phyloP scores from a whole-genome alignment of 2,888 invertebrate genomes.

The Uloborus plumipes region DNA sequence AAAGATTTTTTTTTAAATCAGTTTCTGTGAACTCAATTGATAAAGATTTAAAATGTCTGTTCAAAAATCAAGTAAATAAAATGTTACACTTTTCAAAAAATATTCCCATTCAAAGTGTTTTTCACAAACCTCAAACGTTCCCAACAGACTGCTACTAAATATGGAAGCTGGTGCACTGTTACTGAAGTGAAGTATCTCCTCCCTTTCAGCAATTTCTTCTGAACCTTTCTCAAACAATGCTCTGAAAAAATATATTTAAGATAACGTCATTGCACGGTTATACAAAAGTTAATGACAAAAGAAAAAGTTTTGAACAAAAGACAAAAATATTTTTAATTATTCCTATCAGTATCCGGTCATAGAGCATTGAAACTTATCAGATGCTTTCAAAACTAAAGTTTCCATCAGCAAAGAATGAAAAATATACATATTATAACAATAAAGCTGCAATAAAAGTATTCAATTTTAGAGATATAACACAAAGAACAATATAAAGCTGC shows the following conservation, averaged over 20 bases:
- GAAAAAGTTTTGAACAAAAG: too few relatives aligned
- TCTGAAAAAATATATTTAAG: slow-evolving; percentile 66
- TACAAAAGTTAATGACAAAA: too few relatives aligned
- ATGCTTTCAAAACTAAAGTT: too few relatives aligned
- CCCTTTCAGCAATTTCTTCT: slow-evolving; percentile 68
- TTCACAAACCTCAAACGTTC: slow-evolving; percentile 82
- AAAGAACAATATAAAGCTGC: too few relatives aligned
- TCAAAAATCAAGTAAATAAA: neutral
- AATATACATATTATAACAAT: too few relatives aligned
- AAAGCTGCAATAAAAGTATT: too few relatives aligned
- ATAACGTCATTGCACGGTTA: too few relatives aligned
- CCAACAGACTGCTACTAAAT: slow-evolving; percentile 75
- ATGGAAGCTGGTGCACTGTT: slow-evolving; percentile 72
- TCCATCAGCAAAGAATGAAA: too few relatives aligned
- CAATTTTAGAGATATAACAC: too few relatives aligned
- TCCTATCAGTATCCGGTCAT: too few relatives aligned
- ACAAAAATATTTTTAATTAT: too few relatives aligned
- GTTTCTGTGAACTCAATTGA: neutral
- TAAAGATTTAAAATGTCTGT: neutral
- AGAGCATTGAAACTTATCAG: too few relatives aligned
- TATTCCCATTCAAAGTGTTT: neutral
- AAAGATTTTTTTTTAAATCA: neutral
- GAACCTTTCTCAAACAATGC: slow-evolving; percentile 70
- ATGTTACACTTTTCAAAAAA: neutral
- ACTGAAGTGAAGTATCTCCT: slow-evolving; percentile 68